Evolutionary conservation across 2,797 vertebrate genomes (phyloP).

Genomic region (Manis javanica): DNA sequence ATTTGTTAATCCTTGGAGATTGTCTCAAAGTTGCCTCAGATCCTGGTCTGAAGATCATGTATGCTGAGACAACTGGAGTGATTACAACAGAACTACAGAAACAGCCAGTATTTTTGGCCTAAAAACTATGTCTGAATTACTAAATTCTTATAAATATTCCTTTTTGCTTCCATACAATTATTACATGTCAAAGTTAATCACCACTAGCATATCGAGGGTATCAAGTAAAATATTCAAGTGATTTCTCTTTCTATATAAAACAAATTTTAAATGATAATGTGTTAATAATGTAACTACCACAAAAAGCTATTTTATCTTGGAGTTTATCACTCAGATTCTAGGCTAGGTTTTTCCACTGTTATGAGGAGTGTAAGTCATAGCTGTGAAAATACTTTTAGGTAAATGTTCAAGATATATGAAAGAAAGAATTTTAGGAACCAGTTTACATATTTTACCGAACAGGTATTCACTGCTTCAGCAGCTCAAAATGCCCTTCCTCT

Average conservation of each 20-base stretch:
- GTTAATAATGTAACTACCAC: background rate
- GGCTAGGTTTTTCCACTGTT: background rate
- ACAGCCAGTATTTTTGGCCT: background rate
- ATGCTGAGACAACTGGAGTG: background rate
- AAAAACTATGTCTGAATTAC: background rate
- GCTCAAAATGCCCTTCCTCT: background rate
- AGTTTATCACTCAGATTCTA: background rate
- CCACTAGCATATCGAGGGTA: background rate
- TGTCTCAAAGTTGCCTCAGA: constrained; percentile 9
- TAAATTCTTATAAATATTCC: background rate
- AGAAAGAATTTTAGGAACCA: background rate
- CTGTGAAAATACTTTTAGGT: constrained; percentile 11
- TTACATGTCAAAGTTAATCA: background rate
- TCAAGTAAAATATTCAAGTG: constrained; percentile 14
- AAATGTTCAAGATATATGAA: background rate
- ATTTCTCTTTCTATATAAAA: constrained; percentile 7
- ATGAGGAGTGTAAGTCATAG: background rate
- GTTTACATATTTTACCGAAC: background rate
- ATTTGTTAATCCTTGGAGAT: constrained; percentile 58
- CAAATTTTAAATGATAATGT: background rate
- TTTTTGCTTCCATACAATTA: background rate
- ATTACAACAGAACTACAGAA: background rate
- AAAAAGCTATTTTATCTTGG: background rate
- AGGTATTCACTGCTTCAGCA: background rate
- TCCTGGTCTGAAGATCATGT: background rate